A percentile compares a stretch with the other conserved stretches of the same genome.
These are phyloP conservation scores for Drosophila parthenogenetica DNA, from an alignment of 2,888 invertebrate species.

Conservation along the genomic window DNA sequence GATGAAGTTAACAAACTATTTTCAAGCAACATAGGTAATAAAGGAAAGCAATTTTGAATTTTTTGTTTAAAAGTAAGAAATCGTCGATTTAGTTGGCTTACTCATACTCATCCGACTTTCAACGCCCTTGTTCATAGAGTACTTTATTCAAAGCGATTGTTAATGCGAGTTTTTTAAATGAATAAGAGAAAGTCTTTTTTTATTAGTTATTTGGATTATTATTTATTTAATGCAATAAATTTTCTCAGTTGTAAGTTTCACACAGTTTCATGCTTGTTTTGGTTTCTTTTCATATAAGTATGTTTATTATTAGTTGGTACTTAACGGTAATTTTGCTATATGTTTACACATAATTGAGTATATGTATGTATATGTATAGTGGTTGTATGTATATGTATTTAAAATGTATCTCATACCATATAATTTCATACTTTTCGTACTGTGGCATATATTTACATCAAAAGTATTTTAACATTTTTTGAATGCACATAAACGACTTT, in stretches of 20 bases:
- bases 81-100: too few relatives aligned
- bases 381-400: constrained; percentile 50
- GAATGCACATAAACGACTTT: constrained; percentile 22
- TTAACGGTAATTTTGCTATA: constrained; percentile 77
- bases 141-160: too few relatives aligned
- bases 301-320: constrained; percentile 76
- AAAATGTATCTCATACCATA: constrained; percentile 49
- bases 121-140: too few relatives aligned
- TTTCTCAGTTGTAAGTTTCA: constrained; percentile 76
- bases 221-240: constrained; percentile 82
- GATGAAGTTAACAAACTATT: too few relatives aligned
- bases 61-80: too few relatives aligned
- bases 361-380: constrained; percentile 38
- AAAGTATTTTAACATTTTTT: constrained; percentile 36
- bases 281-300: constrained; percentile 58
- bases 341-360: constrained; percentile 59
- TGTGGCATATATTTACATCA: constrained; percentile 53
- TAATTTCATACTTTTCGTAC: constrained; percentile 18
- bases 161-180: too few relatives aligned
- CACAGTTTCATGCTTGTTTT: constrained; percentile 70
- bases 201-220: constrained; percentile 69
- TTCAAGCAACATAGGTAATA: too few relatives aligned
- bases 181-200: not conserved
- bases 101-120: too few relatives aligned
- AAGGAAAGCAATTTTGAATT: too few relatives aligned